Evolutionary conservation across 2,113 vertebrate genomes (phyloP), one percentile per base, ranked within the genome.

Genomic region (Chrysemys picta): DNA sequence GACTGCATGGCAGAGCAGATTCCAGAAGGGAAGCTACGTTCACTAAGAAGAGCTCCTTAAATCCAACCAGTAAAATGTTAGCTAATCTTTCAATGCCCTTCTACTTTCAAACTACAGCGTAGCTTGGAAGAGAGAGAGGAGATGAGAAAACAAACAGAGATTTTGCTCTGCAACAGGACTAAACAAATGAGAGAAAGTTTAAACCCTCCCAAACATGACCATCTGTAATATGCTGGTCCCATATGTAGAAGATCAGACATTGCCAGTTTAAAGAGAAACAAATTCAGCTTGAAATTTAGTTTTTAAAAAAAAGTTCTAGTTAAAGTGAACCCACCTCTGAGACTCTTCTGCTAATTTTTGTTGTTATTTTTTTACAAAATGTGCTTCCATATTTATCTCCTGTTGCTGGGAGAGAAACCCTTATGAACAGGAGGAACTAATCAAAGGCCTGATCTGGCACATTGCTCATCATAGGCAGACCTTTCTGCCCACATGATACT

Each of bases 1-100:
- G 62, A 93, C 94, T 89, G 57, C 85, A 82, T 38, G 87, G 69
- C 78, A 96, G 85, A 92, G 50, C 80, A 89, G 75, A 52, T 50
- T 54, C 57, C 84, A 3, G 24, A 78, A 92, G 84, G 62, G 31
- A 65, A 80, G 10, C 42, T 88, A 10, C 93, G 12, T 88, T 93
- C 62, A 42, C 13, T 91, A 84, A 93, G 45, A 2, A 85, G 52
- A 45, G 35, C 62, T 90, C 49, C 82, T 85, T 59, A 94, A 57
- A 89, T 93, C 24, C 53, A 87, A 83, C 65, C 2, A 57, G 53
- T 75, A 47, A 54, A 57, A 84, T 83, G 8, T 24, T 42, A 91
- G 24, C 45, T 19, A 85, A 27, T 47, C 14, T 35, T 10, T 54
- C 82, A 16, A 4, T 69, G 50, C 6, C 10, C 17, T 17, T 22